Evolutionary conservation across 2,797 vertebrate species (phyloP), one percentile per base, ranked within the genome.

Genomic region (Sebastes ruberrimus): DNA sequence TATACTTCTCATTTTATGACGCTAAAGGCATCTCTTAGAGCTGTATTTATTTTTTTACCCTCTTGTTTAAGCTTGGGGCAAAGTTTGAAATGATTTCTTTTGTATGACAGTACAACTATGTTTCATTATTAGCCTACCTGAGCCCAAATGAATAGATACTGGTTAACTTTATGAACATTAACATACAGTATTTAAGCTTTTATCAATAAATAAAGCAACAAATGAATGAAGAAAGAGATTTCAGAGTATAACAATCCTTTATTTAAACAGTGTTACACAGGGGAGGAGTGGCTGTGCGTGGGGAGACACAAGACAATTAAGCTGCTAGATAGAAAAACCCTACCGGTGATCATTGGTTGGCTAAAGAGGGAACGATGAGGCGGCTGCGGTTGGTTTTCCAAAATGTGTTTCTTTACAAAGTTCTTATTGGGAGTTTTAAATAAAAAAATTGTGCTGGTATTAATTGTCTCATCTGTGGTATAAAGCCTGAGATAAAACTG

Each of bases 211-310:
- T 22, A 1, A 28, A 7, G 13, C 4, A 25, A 55, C 10, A n/a
- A 35, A 60, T 56, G 11, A 76, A 70, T 22, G 1, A 78, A 23
- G 5, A 63, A 80, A 16, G 9, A 61, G 10, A 28, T 52, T 52
- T 82, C 76, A 89, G 89, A 94, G 92, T 91, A 94, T 91, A 93
- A 94, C 92, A 95, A 94, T 91, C 81, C 89, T 95, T 95, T 95
- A 95, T 95, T 96, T 93, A 77, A 95, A 96, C 94, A 93, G 93
- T 94, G 94, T 94, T 93, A 95, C 93, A 95, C 86, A 78, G 83
- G 89, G 82, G 79, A 71, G 77, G 65, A 77, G 92, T 91, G 90
- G 85, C 81, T 86, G 90, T 86, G 90, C 82, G 80, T 72, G 82
- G 70, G 85, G 84, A 78, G 81, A 90, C 86, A 91, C 89, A 65